Conservation (phyloP, 92 coral and sea anemone species). For the Zoanthus solanderi region DNA sequence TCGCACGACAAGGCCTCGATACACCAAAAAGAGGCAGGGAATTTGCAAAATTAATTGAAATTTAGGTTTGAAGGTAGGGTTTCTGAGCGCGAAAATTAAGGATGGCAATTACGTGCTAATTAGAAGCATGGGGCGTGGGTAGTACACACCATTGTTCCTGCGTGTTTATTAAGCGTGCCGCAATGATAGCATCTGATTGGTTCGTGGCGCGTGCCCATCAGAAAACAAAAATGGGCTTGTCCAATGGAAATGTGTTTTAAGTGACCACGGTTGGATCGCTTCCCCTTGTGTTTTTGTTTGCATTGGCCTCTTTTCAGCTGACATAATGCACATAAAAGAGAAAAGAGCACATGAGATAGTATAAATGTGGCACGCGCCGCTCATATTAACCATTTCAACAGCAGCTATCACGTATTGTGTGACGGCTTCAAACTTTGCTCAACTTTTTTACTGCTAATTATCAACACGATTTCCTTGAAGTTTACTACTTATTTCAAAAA, state of each 20-base stretch:
- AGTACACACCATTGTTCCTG: slow-evolving; percentile 76
- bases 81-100: slow-evolving; percentile 74
- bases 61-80: slow-evolving; percentile 43
- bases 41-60: slow-evolving; percentile 30
- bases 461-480: slow-evolving; percentile 27
- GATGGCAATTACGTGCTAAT: slow-evolving; percentile 93
- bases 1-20: not conserved
- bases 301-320: slow-evolving; percentile 99
- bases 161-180: slow-evolving; percentile 78
- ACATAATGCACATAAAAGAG: slow-evolving; percentile 91
- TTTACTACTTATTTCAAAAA: slow-evolving; percentile 23
- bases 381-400: slow-evolving; percentile 90
- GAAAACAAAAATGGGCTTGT: slow-evolving; percentile 53
- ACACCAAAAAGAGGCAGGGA: not conserved
- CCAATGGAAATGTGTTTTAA: slow-evolving; percentile 72
- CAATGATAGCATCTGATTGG: slow-evolving; percentile 68
- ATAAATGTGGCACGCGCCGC: slow-evolving; percentile 99
- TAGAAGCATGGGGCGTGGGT: slow-evolving; percentile 81
- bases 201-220: slow-evolving; percentile 58
- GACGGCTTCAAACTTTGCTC: slow-evolving; percentile 36
- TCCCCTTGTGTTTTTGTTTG: slow-evolving; percentile 95
- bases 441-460: slow-evolving; percentile 21
- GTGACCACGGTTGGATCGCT: slow-evolving; percentile 89
- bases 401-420: slow-evolving; percentile 52
- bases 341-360: slow-evolving; percentile 98